A percentile compares a stretch with the other conserved stretches of the same genome.
Conservation (phyloP, 2,888 invertebrate genomes). For the Pachycephus smyrnensis region DNA sequence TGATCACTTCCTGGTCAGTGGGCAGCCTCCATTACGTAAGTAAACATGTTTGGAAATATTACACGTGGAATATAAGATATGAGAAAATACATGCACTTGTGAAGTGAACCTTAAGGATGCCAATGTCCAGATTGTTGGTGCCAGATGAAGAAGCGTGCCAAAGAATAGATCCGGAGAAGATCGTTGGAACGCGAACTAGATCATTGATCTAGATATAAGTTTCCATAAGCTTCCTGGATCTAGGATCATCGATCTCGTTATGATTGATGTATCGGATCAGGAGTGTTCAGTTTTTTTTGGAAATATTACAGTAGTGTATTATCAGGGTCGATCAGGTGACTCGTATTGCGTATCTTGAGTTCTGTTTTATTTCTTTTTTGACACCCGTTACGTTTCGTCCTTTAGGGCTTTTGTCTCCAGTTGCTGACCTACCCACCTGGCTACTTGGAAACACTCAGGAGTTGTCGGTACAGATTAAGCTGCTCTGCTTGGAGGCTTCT, state of each 20-base stretch:
- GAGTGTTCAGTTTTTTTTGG: background rate
- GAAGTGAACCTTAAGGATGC: background rate
- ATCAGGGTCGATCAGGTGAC: background rate
- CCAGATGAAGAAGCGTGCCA: background rate
- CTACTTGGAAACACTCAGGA: background rate
- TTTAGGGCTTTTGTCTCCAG: background rate
- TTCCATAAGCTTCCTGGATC: background rate
- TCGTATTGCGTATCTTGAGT: background rate
- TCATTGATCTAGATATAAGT: background rate
- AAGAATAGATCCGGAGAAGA: background rate
- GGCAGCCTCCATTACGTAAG: constrained; percentile 23
- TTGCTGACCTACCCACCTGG: background rate
- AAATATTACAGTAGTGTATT: background rate
- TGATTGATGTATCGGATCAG: background rate
- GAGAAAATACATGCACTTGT: background rate
- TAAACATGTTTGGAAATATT: background rate
- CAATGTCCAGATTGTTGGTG: background rate
- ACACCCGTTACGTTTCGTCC: background rate
- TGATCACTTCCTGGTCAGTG: constrained; percentile 55
- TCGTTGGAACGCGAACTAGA: background rate
- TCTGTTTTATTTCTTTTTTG: background rate
- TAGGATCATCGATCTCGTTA: background rate
- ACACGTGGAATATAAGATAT: background rate
- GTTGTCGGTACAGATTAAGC: background rate
- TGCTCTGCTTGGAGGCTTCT: background rate